Evolutionary conservation across 2,113 vertebrate genomes (phyloP), one percentile per base, ranked within the genome.

Genomic region (Sinocyclocheilus anophthalmus): DNA sequence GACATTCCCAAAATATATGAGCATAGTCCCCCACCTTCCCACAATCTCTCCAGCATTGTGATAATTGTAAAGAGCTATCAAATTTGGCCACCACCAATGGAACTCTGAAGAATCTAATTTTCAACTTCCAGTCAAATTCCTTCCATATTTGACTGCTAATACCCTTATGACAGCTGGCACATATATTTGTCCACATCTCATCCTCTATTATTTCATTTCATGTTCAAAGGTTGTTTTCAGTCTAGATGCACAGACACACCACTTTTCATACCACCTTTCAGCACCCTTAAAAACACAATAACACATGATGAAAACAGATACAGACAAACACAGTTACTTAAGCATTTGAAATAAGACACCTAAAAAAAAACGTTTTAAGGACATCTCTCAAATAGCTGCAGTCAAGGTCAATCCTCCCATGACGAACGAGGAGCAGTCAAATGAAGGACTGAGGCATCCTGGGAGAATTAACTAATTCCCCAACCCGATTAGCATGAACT

Each of bases 401-500:
- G 85, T 89, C 90, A 93, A 93, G 93, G 92, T 92, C 92, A 92
- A 88, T 89, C 85, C 86, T 89, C 90, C 65, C 76, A 72, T 81
- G 85, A 87, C 3, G 50, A 88, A 91, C 82, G 87, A 93, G 91
- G 90, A 92, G 78, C 90, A 91, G 92, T 91, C 91, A 89, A 90
- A 93, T 92, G 90, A 93, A 92, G 93, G 86, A 87, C 89, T 91
- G 85, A 80, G 72, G 84, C 86, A 84, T 91, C 93, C 91, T 88
- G 77, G 69, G 94, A 91, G 94, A 92, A 85, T 81, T 83, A 84
- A 91, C 87, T 85, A 89, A 94, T 86, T 95, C 94, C 94, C 94
- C 91, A 90, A 92, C 89, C 93, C 92, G 94, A 95, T 95, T 95
- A 95, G 92, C 91, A 89, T 90, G 93, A 88, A 93, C 94, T 94